These are phyloP conservation scores for Tadarida brasiliensis DNA, from an alignment of 2,797 vertebrate species.

Conservation along the genomic window DNA sequence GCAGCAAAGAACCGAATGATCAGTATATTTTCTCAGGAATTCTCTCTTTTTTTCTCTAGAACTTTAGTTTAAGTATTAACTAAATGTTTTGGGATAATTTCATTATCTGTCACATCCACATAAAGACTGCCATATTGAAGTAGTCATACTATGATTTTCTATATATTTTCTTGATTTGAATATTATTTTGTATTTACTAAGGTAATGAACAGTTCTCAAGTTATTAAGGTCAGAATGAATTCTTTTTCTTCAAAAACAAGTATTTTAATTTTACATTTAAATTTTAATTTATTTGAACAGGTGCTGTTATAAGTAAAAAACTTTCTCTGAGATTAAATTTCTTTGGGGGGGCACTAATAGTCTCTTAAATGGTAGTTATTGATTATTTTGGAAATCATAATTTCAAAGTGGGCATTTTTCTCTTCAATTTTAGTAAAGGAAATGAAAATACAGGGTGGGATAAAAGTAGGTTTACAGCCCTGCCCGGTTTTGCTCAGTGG, in stretches of 20 bases:
- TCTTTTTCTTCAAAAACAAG: background rate
- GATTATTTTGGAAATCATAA: slow-evolving; percentile 44
- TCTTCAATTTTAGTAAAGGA: slow-evolving; percentile 11
- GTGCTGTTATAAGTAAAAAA: background rate
- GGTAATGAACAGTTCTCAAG: background rate
- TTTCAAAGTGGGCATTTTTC: slow-evolving; percentile 10
- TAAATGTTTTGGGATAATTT: background rate
- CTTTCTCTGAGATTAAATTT: background rate
- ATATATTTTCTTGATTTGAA: slow-evolving; percentile 1
- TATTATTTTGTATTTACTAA: background rate
- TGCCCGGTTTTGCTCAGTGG: too few relatives aligned
- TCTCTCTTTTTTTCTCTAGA: background rate
- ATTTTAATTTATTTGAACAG: slow-evolving; percentile 29
- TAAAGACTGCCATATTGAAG: background rate
- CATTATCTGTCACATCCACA: background rate
- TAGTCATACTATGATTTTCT: background rate
- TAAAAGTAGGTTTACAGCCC: background rate
- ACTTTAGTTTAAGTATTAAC: slow-evolving; percentile 10
- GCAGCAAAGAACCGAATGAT: slow-evolving; percentile 21
- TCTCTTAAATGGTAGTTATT: slow-evolving; percentile 15
- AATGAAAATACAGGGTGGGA: background rate
- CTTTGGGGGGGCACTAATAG: background rate
- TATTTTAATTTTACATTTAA: background rate
- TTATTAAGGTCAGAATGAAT: background rate
- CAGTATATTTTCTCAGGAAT: slow-evolving; percentile 17